Evolutionary conservation across 2,888 invertebrate species (phyloP).

Genomic region (Ennomos fuscantarius): DNA sequence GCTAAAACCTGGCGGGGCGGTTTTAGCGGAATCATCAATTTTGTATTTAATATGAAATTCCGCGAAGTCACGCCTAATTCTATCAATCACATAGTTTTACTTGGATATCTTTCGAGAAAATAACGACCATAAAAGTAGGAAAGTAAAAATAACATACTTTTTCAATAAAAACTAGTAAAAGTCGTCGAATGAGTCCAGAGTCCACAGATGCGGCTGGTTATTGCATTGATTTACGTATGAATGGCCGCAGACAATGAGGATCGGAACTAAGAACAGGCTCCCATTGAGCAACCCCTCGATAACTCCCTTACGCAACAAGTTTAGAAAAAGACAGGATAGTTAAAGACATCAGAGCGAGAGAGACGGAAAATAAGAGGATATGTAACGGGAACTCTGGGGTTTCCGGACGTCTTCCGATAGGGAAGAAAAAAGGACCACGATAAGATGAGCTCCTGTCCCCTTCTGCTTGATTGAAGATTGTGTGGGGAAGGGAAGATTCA

Average conservation of each 20-base stretch:
- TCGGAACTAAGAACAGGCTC: conserved; percentile 56
- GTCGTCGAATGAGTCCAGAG: conserved; percentile 21
- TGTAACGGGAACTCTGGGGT: conserved; percentile 69
- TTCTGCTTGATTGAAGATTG: conserved; percentile 36
- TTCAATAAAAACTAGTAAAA: conserved; percentile 5
- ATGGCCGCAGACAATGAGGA: conserved; percentile 51
- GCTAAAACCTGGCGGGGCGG: too few relatives aligned
- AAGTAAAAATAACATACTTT: conserved; percentile 10
- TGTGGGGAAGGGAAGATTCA: conserved; percentile 42
- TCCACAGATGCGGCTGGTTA: conserved; percentile 41
- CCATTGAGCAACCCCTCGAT: conserved; percentile 60
- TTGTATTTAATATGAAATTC: too few relatives aligned
- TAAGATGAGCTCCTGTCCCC: conserved; percentile 60
- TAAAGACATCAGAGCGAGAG: conserved; percentile 41
- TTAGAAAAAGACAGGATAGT: conserved; percentile 47
- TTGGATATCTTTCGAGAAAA: neutral
- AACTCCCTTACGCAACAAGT: conserved; percentile 58
- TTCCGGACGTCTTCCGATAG: conserved; percentile 71
- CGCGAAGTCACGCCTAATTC: too few relatives aligned
- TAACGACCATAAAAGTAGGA: conserved; percentile 2
- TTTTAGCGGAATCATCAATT: too few relatives aligned
- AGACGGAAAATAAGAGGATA: conserved; percentile 49
- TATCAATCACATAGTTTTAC: too few relatives aligned
- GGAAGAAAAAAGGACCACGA: conserved; percentile 49
- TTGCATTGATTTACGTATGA: conserved; percentile 53